phyloP scores from a whole-genome alignment of 1,140 invertebrate genomes.

The Scaptomyza pallida region DNA sequence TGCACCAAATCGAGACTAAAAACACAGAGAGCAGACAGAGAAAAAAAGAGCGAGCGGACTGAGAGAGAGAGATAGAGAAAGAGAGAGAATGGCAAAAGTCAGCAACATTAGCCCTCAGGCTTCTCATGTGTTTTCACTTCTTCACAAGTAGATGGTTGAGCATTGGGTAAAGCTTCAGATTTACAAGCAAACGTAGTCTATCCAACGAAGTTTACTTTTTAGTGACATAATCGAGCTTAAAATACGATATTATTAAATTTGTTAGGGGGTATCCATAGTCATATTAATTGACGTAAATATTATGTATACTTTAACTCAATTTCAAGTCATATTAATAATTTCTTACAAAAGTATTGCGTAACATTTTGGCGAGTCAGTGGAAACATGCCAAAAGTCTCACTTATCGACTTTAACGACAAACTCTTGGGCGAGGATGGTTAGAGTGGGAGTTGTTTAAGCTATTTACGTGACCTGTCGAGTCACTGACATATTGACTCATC shows the following conservation, averaged over 20 bases:
- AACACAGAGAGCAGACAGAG: not conserved
- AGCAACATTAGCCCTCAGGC: too few species aligned
- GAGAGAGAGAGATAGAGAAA: too few species aligned
- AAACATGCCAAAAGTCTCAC: not conserved
- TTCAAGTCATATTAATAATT: slow-evolving; percentile 17
- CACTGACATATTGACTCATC: slow-evolving; percentile 77
- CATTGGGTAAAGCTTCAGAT: not conserved
- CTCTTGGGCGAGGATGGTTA: not conserved
- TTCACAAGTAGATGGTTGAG: too few species aligned
- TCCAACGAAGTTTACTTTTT: too few species aligned
- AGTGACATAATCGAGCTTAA: too few species aligned
- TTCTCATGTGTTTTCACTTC: too few species aligned
- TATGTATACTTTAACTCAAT: not conserved
- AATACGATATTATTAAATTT: too few species aligned
- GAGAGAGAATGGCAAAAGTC: too few species aligned
- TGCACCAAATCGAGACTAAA: slow-evolving; percentile 1
- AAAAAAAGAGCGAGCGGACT: too few species aligned
- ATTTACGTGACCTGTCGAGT: slow-evolving; percentile 70
- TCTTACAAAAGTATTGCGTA: slow-evolving; percentile 19
- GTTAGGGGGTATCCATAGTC: too few species aligned
- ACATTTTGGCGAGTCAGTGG: not conserved
- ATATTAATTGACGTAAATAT: too few species aligned
- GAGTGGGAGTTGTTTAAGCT: not conserved
- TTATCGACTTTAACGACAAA: not conserved
- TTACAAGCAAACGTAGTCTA: too few species aligned